phyloP scores from a whole-genome alignment of 2,797 vertebrate species.

The Epinephelus coioides region DNA sequence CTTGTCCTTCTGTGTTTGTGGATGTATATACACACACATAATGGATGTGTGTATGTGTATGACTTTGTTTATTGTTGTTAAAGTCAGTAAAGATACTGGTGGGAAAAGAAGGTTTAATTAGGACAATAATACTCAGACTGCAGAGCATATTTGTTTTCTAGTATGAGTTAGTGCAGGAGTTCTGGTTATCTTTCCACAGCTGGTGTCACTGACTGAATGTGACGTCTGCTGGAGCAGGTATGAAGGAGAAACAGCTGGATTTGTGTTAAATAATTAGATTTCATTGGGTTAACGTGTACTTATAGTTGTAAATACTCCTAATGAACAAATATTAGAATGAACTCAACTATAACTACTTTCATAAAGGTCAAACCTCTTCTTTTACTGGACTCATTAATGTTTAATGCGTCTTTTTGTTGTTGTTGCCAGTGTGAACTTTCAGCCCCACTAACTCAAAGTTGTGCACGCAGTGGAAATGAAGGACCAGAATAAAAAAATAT shows the following conservation, averaged over 20 bases:
- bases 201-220: not conserved
- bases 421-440: conserved; percentile 5
- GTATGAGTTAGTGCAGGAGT: not conserved
- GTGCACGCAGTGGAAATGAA: conserved; percentile 3
- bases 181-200: not conserved
- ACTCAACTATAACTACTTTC: not conserved
- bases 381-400: not conserved
- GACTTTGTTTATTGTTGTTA: too few relatives aligned
- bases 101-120: too few relatives aligned
- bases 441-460: not conserved
- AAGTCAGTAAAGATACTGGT: too few relatives aligned
- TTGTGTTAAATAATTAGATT: not conserved
- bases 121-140: not conserved
- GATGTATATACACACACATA: too few relatives aligned
- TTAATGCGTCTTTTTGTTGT: not conserved
- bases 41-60: too few relatives aligned
- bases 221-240: too few relatives aligned
- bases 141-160: not conserved
- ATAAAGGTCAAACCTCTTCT: not conserved
- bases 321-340: not conserved
- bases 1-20: too few relatives aligned
- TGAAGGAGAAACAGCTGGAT: too few relatives aligned
- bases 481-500: not conserved
- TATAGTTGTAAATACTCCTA: not conserved
- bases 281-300: not conserved